Conservation (phyloP, 2,797 vertebrate species). For the Siniperca scherzeri region DNA sequence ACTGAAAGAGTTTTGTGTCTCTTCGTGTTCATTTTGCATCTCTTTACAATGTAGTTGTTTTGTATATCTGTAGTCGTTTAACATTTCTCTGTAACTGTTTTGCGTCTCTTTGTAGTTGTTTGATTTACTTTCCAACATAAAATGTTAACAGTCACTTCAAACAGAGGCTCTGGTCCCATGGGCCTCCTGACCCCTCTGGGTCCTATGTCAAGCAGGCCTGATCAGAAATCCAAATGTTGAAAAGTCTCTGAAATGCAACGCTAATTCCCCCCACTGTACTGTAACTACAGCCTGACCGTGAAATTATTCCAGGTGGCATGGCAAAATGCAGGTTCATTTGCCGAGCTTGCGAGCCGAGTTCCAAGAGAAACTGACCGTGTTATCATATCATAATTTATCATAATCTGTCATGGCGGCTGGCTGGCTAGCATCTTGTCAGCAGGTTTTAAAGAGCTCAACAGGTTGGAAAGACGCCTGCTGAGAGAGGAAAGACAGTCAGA, state of each 20-base stretch:
- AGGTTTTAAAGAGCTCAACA: conserved; percentile 52
- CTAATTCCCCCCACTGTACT: neutral
- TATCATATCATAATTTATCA: conserved; percentile 33
- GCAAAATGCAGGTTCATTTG: neutral
- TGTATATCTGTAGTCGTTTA: neutral
- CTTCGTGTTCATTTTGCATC: neutral
- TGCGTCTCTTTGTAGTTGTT: neutral
- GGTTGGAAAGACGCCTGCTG: conserved; percentile 32
- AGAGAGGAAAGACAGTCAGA: conserved; percentile 45
- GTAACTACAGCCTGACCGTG: neutral
- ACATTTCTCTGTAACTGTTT: neutral
- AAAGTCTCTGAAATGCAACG: neutral
- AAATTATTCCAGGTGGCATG: neutral
- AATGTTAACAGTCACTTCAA: neutral
- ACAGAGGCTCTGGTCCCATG: neutral
- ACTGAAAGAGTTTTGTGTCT: neutral
- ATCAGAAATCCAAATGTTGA: neutral
- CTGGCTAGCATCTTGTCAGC: conserved; percentile 46
- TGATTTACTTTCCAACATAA: neutral
- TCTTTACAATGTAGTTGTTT: fast-evolving
- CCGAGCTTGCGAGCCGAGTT: fast-evolving
- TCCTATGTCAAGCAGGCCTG: neutral
- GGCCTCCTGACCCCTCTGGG: neutral
- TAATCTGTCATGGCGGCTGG: neutral
- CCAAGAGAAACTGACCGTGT: neutral